Evolutionary conservation across 2,113 vertebrate species (phyloP), one percentile per base, ranked within the genome.

Genomic region (Nettapus auritus): DNA sequence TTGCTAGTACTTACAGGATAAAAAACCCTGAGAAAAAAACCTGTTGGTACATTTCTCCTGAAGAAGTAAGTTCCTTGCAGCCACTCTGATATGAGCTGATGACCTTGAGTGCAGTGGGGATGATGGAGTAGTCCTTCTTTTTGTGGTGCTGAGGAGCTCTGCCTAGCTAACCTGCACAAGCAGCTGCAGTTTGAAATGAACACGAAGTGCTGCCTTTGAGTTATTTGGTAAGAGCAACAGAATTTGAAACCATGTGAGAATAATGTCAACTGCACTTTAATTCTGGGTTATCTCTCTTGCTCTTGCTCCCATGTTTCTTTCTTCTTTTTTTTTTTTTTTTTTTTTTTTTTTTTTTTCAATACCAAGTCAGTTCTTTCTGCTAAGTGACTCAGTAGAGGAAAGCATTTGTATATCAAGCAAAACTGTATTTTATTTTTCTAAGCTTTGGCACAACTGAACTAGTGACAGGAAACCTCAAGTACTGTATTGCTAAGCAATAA

Each of bases 401-500:
- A 15, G 4, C 11, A 76, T 74, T 92, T 86, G 52, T 48, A 77
- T 75, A 89, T 13, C 25, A 64, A 38, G 11, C 31, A 67, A 86
- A 94, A 91, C 31, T 1, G 3, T 85, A 77, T 83, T 70, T 86
- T 40, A 48, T 6, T 40, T 95, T 93, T 89, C 90, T 50, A 63
- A 81, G 56, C 11, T 90, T 78, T 9, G 6, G 42, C 56, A 71
- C 57, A 88, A 42, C 84, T 76, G 73, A 90, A 76, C 44, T 79
- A 56, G 76, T 82, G 57, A 82, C 94, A 89, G 94, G 95, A 96
- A 97, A 95, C 91, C 92, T 94, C 91, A 96, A 94, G 20, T 59
- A 70, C 93, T 81, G 4, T 68, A 92, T 83, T 92, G 88, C 70
- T 89, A 88, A 95, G 91, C 92, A 94, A 88, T 93, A 94, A 89